Evolutionary conservation across 2,888 invertebrate genomes (phyloP).

Genomic region (Busseola fusca): DNA sequence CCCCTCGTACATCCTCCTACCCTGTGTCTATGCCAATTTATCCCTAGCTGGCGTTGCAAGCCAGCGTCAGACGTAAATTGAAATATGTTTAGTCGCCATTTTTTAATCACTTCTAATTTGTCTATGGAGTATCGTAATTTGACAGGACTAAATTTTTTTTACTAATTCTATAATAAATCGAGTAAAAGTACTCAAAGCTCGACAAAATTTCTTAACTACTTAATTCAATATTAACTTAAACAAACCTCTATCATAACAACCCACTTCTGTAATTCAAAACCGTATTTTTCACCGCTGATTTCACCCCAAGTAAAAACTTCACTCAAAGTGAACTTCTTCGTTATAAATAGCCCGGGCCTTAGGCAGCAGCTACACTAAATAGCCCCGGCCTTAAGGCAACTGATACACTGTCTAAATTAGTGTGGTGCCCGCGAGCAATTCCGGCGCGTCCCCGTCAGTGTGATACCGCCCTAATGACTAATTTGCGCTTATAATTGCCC

Average conservation of each 20-base stretch:
- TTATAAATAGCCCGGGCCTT: constrained; percentile 45
- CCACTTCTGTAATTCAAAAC: neutral
- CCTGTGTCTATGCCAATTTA: no score
- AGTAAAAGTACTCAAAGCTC: neutral
- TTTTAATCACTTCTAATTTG: no score
- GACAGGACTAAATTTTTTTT: no score
- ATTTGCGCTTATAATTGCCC: constrained; percentile 72
- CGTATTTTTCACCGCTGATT: constrained; percentile 20
- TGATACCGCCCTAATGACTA: constrained; percentile 65
- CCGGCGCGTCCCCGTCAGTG: constrained; percentile 55
- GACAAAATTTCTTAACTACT: neutral
- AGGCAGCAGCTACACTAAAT: constrained; percentile 63
- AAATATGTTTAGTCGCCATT: no score
- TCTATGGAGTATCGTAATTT: no score
- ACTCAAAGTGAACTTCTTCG: constrained; percentile 33
- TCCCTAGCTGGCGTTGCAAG: no score
- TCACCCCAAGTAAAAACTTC: constrained; percentile 37
- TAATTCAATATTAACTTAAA: neutral
- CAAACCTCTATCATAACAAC: neutral
- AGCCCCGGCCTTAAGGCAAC: constrained; percentile 52
- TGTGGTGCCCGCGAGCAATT: constrained; percentile 66
- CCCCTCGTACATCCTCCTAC: no score
- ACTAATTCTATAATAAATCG: no score
- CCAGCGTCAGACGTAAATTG: no score
- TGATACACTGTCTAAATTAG: constrained; percentile 66